Base-by-base conservation (phyloP, 1,140 invertebrate genomes). In the Drosophila sulfurigaster region DNA sequence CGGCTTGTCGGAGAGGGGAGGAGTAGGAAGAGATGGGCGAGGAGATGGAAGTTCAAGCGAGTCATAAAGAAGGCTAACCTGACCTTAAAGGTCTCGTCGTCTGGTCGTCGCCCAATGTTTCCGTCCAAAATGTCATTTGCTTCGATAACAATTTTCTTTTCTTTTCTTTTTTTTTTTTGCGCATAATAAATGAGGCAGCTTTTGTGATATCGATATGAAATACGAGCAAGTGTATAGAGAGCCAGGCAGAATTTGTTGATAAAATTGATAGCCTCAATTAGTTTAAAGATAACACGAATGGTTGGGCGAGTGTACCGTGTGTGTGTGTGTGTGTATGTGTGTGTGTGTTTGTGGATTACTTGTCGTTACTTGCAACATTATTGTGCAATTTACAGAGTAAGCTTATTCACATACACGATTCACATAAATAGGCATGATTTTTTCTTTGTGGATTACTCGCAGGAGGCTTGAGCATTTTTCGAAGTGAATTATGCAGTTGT, bases 161-260 rank as follows among this genome's bases (percentile, higher is more conserved):
- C n/a, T 69, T 35, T 56, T 13, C 32, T 5, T 7, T 38, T 3
- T 38, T 71, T 65, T 70, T 41, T 57, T 15, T 45, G 41, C 63
- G 64, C 80, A 79, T 86, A 82, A 86, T 82, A 86, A 86, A 86
- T 76, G 72, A 82, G 74, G 13, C 67, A 35, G 79, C 80, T 73
- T 73, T 52, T 64, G 56, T 68, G 76, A 62, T 45, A 82, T 77
- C 82, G 66, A 88, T 86, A 86, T 79, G 76, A 82, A 82, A 76
- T 76, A 87, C 75, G 76, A 57, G 57, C 20, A 54, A 25, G 0
- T 25, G 15, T 41, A 30, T 32, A 10, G 30, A 41, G 20, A 5
- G 25, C 52, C 16, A 13, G 43, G 28, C 43, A 15, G 52, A 70
- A 75, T 63, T 63, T 70, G 49, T 56, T 63, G 66, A 75, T 63